A percentile compares a stretch with the other conserved stretches of the same genome.
Conservation (phyloP, 2,888 invertebrate species). For the Brenthis ino region DNA sequence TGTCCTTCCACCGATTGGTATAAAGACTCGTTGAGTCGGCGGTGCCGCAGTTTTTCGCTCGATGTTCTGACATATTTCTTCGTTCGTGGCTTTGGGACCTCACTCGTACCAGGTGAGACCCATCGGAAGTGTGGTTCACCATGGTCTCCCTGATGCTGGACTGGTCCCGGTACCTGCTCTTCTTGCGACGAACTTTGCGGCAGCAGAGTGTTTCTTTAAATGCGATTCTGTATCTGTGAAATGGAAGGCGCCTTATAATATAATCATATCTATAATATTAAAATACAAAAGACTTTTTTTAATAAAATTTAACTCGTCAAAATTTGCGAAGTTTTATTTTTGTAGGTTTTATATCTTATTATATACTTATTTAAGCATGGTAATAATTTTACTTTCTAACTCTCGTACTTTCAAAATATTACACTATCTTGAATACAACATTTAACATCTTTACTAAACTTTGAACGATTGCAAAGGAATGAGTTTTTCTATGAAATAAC, state of each 20-base stretch:
- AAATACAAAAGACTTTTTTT: too few relatives aligned
- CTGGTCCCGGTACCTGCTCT: slow-evolving; percentile 80
- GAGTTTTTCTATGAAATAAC: too few relatives aligned
- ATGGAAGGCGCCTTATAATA: background rate
- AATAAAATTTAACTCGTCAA: too few relatives aligned
- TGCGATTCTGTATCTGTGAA: slow-evolving; percentile 86
- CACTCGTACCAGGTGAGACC: slow-evolving; percentile 69
- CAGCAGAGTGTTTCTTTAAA: slow-evolving; percentile 89
- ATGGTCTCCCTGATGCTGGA: slow-evolving; percentile 84
- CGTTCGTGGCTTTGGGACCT: slow-evolving; percentile 58
- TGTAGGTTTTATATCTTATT: too few relatives aligned
- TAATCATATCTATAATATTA: too few relatives aligned
- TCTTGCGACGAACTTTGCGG: slow-evolving; percentile 69
- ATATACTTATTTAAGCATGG: too few relatives aligned
- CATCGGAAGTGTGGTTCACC: slow-evolving; percentile 72
- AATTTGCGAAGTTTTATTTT: too few relatives aligned
- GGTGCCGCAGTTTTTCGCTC: slow-evolving; percentile 52
- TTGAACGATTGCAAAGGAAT: too few relatives aligned
- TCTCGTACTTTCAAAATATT: too few relatives aligned
- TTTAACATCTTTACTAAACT: too few relatives aligned
- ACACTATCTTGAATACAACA: too few relatives aligned
- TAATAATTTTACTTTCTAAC: too few relatives aligned
- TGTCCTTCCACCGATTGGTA: slow-evolving; percentile 57
- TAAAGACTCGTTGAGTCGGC: slow-evolving; percentile 57
- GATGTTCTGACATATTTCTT: slow-evolving; percentile 41